phyloP scores from a whole-genome alignment of 1,140 invertebrate genomes.

The Drosophila miranda region DNA sequence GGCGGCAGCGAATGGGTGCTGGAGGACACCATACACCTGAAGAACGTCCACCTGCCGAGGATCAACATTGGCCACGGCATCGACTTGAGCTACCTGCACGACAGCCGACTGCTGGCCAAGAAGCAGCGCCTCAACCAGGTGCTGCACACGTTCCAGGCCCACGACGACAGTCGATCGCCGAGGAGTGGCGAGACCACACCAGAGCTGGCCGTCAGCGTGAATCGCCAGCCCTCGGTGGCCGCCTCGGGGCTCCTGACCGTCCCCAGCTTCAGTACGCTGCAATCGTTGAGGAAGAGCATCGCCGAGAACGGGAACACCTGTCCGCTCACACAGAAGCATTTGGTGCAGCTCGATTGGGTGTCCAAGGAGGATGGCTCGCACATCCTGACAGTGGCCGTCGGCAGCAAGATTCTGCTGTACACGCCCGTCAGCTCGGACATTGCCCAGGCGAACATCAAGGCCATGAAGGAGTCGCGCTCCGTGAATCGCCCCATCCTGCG shows the following conservation, averaged over 20 bases:
- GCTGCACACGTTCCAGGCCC: constrained; percentile 84
- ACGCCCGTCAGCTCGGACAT: constrained; percentile 94
- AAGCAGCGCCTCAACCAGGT: constrained; percentile 89
- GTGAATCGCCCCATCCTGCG: constrained; percentile 91
- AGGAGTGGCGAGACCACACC: constrained; percentile 83
- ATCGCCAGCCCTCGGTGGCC: constrained; percentile 77
- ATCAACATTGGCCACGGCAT: constrained; percentile 91
- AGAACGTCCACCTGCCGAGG: constrained; percentile 92
- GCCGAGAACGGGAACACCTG: constrained; percentile 95
- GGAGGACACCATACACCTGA: constrained; percentile 97
- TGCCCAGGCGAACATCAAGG: constrained; percentile 94
- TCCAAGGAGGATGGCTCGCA: constrained; percentile 99
- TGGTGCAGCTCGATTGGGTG: constrained; percentile 99
- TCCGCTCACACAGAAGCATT: constrained; percentile 92
- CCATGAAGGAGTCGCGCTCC: constrained; percentile 91
- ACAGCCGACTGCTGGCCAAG: constrained; percentile 90
- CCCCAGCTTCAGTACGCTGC: constrained; percentile 95
- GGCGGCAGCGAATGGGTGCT: constrained; percentile 99
- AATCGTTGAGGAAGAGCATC: constrained; percentile 93
- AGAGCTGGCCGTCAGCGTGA: constrained; percentile 82
- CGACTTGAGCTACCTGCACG: constrained; percentile 92
- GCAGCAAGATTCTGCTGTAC: constrained; percentile 94
- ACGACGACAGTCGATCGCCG: constrained; percentile 84
- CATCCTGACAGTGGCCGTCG: constrained; percentile 97
- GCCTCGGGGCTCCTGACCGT: constrained; percentile 89